Conservation (phyloP, 2,888 invertebrate genomes). For the Encarsia formosa region DNA sequence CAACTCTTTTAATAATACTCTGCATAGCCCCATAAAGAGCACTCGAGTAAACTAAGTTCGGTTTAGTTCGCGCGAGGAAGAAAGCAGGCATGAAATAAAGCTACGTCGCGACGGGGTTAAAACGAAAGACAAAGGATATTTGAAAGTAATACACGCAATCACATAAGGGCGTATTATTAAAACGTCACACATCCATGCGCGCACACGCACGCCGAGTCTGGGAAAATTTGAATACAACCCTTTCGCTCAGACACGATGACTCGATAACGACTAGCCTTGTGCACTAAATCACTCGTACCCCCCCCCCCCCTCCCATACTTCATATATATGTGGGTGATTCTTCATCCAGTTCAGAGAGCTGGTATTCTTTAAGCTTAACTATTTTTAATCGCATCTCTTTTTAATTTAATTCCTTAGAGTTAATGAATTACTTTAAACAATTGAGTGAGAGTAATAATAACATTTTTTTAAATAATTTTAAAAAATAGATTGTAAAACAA, state of each 20-base stretch:
- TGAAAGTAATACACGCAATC: constrained; percentile 18
- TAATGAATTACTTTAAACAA: no score
- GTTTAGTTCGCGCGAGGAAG: background rate
- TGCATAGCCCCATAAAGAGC: background rate
- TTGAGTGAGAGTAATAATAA: no score
- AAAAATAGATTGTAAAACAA: no score
- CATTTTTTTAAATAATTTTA: no score
- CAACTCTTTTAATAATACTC: no score
- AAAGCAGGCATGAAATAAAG: background rate
- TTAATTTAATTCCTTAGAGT: no score
- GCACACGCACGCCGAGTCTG: background rate
- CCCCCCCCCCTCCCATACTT: background rate
- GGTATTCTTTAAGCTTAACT: no score
- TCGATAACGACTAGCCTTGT: constrained; percentile 14
- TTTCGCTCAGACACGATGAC: constrained; percentile 21
- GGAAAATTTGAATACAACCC: constrained; percentile 26
- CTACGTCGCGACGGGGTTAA: background rate
- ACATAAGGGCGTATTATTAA: constrained; percentile 24
- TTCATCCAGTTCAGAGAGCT: no score
- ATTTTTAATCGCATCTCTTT: no score
- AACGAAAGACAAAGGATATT: constrained; percentile 10
- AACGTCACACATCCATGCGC: constrained; percentile 9
- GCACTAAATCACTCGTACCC: background rate
- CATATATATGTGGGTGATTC: no score
- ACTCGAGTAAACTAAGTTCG: constrained; percentile 1